Percentiles rank a stretch among this genome's conserved stretches.
These are phyloP conservation scores for Pherbina coryleti DNA, from an alignment of 2,888 invertebrate species.

Conservation along the genomic window DNA sequence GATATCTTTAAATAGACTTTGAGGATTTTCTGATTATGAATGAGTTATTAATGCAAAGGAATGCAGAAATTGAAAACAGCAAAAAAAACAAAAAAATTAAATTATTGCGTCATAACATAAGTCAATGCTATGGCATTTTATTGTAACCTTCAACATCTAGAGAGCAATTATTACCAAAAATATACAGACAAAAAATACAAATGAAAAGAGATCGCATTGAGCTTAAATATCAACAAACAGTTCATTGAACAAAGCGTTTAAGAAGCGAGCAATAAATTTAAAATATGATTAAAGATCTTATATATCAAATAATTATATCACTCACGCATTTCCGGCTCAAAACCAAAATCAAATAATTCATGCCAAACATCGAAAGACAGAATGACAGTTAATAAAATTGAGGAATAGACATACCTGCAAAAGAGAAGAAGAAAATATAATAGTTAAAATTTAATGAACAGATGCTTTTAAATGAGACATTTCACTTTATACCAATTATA, in stretches of 20 bases:
- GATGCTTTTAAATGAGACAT: no score
- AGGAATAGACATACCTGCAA: slow-evolving; percentile 34
- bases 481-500: no score
- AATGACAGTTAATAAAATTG: background rate
- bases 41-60: no score
- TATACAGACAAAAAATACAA: background rate
- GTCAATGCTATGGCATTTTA: no score
- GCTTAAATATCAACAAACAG: background rate
- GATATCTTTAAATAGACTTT: no score
- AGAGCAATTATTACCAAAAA: no score
- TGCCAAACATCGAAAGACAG: background rate
- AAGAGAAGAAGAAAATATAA: background rate
- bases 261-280: background rate
- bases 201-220: background rate
- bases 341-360: background rate
- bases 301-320: slow-evolving; percentile 3
- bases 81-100: no score
- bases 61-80: no score
- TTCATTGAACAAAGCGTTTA: background rate
- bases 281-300: background rate
- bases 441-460: background rate
- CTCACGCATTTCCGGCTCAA: slow-evolving; percentile 41
- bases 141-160: background rate
- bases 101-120: no score
- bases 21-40: no score